A percentile compares a stretch with the other conserved stretches of the same genome.
Evolutionary conservation across 1,140 invertebrate species (phyloP).

Genomic region (Neuroterus valhalla): DNA sequence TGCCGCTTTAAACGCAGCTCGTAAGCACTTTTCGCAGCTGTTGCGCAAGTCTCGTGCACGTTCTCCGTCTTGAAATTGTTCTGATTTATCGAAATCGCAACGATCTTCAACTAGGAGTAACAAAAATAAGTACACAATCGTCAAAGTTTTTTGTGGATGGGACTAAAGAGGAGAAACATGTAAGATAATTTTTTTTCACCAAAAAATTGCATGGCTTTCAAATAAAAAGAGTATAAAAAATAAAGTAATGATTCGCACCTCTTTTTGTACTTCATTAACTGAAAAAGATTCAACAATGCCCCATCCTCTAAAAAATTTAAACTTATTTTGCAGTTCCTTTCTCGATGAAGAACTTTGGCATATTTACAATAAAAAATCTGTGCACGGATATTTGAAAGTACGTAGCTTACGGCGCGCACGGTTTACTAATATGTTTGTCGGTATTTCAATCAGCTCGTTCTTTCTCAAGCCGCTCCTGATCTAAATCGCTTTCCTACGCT

Average conservation of each 20-base stretch:
- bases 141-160: not conserved
- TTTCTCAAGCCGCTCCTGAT: slow-evolving; percentile 26
- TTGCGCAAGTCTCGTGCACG: slow-evolving; percentile 4
- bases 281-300: not conserved
- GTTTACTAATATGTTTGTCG: slow-evolving; percentile 30
- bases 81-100: not conserved
- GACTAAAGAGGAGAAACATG: too few species aligned
- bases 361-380: slow-evolving; percentile 9
- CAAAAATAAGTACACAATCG: not conserved
- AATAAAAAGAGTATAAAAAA: slow-evolving; percentile 4
- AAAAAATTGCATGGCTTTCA: not conserved
- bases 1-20: slow-evolving; percentile 15
- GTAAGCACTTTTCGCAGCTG: slow-evolving; percentile 2
- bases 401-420: not conserved
- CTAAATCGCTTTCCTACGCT: slow-evolving; percentile 22
- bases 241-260: not conserved
- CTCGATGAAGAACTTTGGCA: not conserved
- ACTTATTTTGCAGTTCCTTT: too few species aligned
- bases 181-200: not conserved
- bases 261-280: not conserved
- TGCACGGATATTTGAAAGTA: slow-evolving; percentile 10
- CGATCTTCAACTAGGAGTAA: not conserved
- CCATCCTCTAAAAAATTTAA: not conserved
- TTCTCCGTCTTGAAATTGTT: not conserved
- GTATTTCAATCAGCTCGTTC: slow-evolving; percentile 41